Percentiles rank a stretch among this genome's conserved stretches.
Conservation (phyloP, 2,888 invertebrate species). For the Charanyca ferruginea region DNA sequence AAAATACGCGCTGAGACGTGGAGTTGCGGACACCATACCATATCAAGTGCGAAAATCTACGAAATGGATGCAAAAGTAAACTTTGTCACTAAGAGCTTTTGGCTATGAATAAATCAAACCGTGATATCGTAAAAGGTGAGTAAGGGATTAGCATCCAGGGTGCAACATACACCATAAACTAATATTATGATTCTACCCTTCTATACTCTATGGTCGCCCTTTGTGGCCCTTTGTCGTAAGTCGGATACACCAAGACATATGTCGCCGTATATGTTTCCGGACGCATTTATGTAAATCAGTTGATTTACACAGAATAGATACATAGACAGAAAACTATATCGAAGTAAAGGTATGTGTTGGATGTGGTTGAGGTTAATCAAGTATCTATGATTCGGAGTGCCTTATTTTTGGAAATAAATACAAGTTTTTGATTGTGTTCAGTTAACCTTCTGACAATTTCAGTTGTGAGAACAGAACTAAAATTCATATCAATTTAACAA, state of each 20-base stretch:
- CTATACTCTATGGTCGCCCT: slow-evolving; percentile 20
- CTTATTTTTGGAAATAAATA: no score
- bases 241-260: slow-evolving; percentile 37
- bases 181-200: slow-evolving; percentile 19
- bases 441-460: no score
- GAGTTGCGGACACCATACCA: no score
- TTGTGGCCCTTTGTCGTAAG: slow-evolving; percentile 30
- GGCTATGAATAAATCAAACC: slow-evolving; percentile 41
- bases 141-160: slow-evolving; percentile 12
- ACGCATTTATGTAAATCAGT: slow-evolving; percentile 36
- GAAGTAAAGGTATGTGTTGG: no score
- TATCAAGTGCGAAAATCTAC: background rate
- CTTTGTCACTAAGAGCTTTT: slow-evolving; percentile 13
- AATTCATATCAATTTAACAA: no score
- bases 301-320: slow-evolving; percentile 8
- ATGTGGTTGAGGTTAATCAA: no score
- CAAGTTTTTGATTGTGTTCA: no score
- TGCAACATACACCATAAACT: slow-evolving; percentile 18
- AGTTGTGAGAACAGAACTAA: no score
- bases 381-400: no score
- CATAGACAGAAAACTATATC: background rate
- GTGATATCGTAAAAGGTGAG: slow-evolving; percentile 19
- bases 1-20: no score
- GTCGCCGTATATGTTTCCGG: slow-evolving; percentile 25
- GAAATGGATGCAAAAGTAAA: slow-evolving; percentile 16